Base-by-base conservation (phyloP, 2,113 vertebrate species). In the Neomonachus schauinslandi region DNA sequence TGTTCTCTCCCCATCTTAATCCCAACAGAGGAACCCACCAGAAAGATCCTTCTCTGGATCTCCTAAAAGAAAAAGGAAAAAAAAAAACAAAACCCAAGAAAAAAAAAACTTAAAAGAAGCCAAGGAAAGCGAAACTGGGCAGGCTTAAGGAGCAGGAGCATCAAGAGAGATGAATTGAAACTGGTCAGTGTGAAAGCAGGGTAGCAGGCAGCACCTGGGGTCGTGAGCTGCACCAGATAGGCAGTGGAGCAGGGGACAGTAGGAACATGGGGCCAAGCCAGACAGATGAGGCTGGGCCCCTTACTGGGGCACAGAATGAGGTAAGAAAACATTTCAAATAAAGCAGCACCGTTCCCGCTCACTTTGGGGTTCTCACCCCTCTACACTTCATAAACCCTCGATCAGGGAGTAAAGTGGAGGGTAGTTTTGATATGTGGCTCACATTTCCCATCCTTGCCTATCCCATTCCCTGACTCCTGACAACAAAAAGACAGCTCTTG, bases 251-350 rank as follows among this genome's bases (percentile, higher is more conserved):
- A 93, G 69, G 91, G 84, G 79, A 92, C 57, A 94, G 96, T 94
- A 67, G 81, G 67, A 96, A 94, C 19, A 36, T 5, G n/a, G 55
- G 91, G 89, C 96, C 98, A 87, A 96, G 96, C 97, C 95, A 85
- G 84, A 92, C 22, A 65, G 79, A 90, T 87, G 94, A 95, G 94
- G 95, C 95, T 92, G 86, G 96, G 63, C 80, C 85, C 96, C 59
- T 53, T 89, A 94, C 15, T 93, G 89, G 97, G 95, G 89, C 91
- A 98, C 93, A 96, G 82, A 97, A 98, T 98, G 98, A 98, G 98
- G 98, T 98, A 98, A 98, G 97, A 98, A 98, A 98, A 97, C 97
- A 97, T 98, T 98, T 98, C 96, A 98, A 98, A 98, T 94, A 97
- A 97, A 98, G 98, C 98, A 98, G 98, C 98, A 98, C 98, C 97